Conservation (phyloP, 1,140 invertebrate species). For the Micrasema longulum region DNA sequence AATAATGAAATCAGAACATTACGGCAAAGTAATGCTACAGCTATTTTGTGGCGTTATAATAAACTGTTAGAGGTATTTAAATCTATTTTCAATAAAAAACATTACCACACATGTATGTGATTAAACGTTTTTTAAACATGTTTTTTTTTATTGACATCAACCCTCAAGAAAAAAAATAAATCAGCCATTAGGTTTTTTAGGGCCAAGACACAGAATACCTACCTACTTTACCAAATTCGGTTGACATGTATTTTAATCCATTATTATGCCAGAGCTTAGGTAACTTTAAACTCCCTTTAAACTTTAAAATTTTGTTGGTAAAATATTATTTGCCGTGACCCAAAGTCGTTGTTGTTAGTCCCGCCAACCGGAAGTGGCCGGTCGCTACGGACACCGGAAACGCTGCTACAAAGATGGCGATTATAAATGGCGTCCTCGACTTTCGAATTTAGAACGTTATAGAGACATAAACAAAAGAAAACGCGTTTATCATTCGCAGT, state of each 20-base stretch:
- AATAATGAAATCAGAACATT: too few species aligned
- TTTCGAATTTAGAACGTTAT: slow-evolving; percentile 50
- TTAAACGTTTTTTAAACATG: too few species aligned
- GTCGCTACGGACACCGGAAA: slow-evolving; percentile 51
- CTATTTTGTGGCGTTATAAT: too few species aligned
- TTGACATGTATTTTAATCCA: not conserved
- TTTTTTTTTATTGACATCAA: too few species aligned
- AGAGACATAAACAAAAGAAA: slow-evolving; percentile 53
- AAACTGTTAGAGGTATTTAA: too few species aligned
- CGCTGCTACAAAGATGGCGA: slow-evolving; percentile 50
- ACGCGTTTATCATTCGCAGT: slow-evolving; percentile 19
- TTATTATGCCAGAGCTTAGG: not conserved
- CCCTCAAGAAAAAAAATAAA: too few species aligned
- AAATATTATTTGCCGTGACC: slow-evolving; percentile 49
- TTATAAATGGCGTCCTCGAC: slow-evolving; percentile 53
- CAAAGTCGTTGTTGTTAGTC: slow-evolving; percentile 40
- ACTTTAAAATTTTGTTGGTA: slow-evolving; percentile 16
- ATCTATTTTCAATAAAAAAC: too few species aligned
- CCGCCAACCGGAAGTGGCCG: slow-evolving; percentile 29
- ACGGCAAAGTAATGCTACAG: too few species aligned
- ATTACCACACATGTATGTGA: too few species aligned
- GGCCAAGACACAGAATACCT: too few species aligned
- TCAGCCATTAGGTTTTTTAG: too few species aligned
- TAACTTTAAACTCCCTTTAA: slow-evolving; percentile 27
- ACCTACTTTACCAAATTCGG: too few species aligned